Evolutionary conservation across 2,888 invertebrate species (phyloP).

Genomic region (Dryobota labecula): DNA sequence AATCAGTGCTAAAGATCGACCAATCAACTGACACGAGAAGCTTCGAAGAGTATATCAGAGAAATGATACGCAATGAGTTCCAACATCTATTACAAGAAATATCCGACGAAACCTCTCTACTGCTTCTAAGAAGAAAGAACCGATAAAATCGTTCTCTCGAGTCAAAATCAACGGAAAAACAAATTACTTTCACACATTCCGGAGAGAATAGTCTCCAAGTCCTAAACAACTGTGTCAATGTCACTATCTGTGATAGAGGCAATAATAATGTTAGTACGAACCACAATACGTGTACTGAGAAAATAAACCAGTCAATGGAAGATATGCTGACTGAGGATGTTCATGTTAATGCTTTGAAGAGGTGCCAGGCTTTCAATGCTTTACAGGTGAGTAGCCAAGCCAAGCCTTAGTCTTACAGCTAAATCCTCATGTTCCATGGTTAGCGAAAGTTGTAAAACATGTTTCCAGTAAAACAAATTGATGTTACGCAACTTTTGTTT

Average conservation of each 20-base stretch:
- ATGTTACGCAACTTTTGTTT: too few species aligned
- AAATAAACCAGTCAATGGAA: constrained; percentile 75
- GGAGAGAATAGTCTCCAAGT: constrained; percentile 86
- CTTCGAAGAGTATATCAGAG: constrained; percentile 85
- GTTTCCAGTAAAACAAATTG: too few species aligned
- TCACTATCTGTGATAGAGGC: constrained; percentile 80
- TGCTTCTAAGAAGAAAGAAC: constrained; percentile 71
- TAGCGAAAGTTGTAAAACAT: too few species aligned
- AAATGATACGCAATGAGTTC: constrained; percentile 84
- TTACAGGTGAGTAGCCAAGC: constrained; percentile 85
- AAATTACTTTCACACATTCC: constrained; percentile 82
- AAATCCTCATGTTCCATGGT: too few species aligned
- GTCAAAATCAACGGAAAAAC: constrained; percentile 87
- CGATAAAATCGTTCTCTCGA: constrained; percentile 80
- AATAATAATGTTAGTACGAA: constrained; percentile 49
- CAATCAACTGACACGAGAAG: constrained; percentile 84
- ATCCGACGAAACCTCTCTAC: constrained; percentile 76
- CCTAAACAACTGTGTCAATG: constrained; percentile 85
- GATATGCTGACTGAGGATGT: constrained; percentile 80
- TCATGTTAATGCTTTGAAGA: constrained; percentile 81
- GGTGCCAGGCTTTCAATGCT: constrained; percentile 89
- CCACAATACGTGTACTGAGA: constrained; percentile 62
- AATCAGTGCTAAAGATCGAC: constrained; percentile 75
- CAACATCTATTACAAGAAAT: constrained; percentile 80
- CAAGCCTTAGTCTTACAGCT: too few species aligned